These are phyloP conservation scores for Ichneumoninae sp. DNA, from an alignment of 2,888 invertebrate species.

Conservation along the genomic window DNA sequence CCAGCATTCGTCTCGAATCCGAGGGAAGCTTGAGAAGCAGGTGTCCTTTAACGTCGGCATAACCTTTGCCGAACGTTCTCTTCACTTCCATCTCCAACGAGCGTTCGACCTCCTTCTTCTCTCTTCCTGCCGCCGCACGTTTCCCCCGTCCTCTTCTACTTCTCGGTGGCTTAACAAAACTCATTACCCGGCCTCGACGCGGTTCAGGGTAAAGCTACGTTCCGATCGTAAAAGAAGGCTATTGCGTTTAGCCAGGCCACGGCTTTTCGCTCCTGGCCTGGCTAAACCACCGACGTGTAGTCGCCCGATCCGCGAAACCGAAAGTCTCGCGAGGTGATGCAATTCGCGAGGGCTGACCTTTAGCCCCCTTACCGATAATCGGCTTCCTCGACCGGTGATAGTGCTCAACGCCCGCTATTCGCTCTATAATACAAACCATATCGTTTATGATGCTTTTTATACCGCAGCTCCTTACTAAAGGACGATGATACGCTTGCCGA, in stretches of 20 bases:
- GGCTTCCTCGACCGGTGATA: constrained; percentile 48
- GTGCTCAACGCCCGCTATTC: constrained; percentile 21
- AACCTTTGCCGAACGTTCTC: constrained; percentile 36
- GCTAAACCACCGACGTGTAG: neutral
- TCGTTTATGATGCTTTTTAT: constrained; percentile 59
- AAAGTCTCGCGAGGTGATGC: constrained; percentile 46
- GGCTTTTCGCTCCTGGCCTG: constrained; percentile 50
- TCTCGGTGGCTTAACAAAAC: constrained; percentile 43
- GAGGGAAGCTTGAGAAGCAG: constrained; percentile 18
- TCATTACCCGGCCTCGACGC: constrained; percentile 49
- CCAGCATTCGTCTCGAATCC: constrained; percentile 14
- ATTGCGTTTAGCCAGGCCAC: constrained; percentile 52
- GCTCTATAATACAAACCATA: constrained; percentile 23
- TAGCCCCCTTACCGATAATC: constrained; percentile 46
- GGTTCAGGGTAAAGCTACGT: constrained; percentile 48
- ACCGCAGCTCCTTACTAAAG: constrained; percentile 22
- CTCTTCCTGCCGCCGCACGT: constrained; percentile 21
- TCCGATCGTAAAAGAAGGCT: constrained; percentile 64
- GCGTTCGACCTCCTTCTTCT: constrained; percentile 12
- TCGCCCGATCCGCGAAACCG: constrained; percentile 35
- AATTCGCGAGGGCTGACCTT: constrained; percentile 58
- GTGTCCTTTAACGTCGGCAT: constrained; percentile 20
- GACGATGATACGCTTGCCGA: constrained; percentile 54
- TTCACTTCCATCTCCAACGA: constrained; percentile 19
- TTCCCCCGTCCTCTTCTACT: constrained; percentile 18